Conservation (phyloP, 2,888 invertebrate species). For the Lithophane leautieri region DNA sequence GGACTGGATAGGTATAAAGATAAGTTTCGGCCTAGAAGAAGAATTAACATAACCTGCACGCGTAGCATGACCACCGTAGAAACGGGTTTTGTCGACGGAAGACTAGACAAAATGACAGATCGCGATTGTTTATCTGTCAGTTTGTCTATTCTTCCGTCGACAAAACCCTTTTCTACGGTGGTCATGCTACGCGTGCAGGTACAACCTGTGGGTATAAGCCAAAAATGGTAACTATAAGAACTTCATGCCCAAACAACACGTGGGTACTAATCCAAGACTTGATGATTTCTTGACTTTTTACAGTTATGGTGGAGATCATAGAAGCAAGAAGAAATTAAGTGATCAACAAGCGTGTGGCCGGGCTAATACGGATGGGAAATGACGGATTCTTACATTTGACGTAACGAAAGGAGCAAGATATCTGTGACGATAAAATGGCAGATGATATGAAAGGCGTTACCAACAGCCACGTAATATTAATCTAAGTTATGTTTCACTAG, state of each 20-base stretch:
- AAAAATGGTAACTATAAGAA: background rate
- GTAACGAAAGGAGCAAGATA: conserved; percentile 36
- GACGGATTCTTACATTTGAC: background rate
- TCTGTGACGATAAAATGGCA: conserved; percentile 26
- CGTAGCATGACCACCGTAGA: no score
- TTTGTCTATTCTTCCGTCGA: no score
- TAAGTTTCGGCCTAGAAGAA: background rate
- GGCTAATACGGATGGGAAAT: background rate
- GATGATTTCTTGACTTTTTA: background rate
- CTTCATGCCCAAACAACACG: background rate
- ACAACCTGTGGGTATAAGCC: background rate
- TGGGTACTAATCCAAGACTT: background rate
- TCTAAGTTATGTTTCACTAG: conserved; percentile 10
- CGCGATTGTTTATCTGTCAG: no score
- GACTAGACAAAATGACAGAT: no score
- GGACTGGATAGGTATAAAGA: background rate
- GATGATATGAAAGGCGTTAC: conserved; percentile 31
- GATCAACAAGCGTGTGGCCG: no score
- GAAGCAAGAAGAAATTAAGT: background rate
- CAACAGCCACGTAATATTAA: conserved; percentile 34
- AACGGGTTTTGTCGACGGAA: no score
- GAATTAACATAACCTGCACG: background rate
- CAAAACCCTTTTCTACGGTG: no score
- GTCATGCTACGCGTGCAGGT: no score
- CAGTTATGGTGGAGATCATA: background rate